A percentile compares a stretch with the other conserved stretches of the same genome.
Evolutionary conservation across 2,113 vertebrate species (phyloP).

Genomic region (Calidris pugnax): DNA sequence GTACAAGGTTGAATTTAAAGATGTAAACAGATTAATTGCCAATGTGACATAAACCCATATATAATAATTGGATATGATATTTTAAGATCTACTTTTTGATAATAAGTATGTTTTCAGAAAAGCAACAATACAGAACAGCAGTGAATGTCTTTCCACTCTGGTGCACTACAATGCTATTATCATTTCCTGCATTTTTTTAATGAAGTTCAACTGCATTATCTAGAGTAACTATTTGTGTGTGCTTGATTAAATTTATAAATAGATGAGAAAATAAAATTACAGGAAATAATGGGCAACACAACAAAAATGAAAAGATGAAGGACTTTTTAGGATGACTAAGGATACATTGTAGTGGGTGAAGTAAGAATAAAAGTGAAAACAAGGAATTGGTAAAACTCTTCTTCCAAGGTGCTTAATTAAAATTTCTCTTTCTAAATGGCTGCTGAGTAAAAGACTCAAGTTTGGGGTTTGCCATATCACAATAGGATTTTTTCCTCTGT

Average conservation of each 20-base stretch:
- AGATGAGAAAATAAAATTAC: conserved; percentile 14
- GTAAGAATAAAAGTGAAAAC: background rate
- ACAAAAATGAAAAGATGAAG: background rate
- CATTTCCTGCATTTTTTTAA: conserved; percentile 6
- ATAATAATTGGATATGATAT: background rate
- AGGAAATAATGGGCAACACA: background rate
- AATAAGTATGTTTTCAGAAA: conserved; percentile 2
- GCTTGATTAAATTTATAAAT: conserved; percentile 16
- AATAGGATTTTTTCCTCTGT: background rate
- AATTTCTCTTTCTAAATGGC: background rate
- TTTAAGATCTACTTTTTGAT: background rate
- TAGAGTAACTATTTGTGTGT: background rate
- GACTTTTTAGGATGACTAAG: background rate
- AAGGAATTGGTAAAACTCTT: background rate
- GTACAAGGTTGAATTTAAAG: background rate
- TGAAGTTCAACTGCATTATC: conserved; percentile 15
- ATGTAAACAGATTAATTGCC: background rate
- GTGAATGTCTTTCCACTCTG: background rate
- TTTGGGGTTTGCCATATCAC: background rate
- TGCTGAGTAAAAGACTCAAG: background rate
- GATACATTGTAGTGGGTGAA: background rate
- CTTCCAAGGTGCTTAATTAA: background rate
- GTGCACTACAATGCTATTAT: background rate
- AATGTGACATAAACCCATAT: background rate
- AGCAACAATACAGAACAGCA: background rate